A percentile compares a stretch with the other conserved stretches of the same genome.
phyloP scores from a whole-genome alignment of 2,113 vertebrate genomes.

The Ornithorhynchus anatinus region DNA sequence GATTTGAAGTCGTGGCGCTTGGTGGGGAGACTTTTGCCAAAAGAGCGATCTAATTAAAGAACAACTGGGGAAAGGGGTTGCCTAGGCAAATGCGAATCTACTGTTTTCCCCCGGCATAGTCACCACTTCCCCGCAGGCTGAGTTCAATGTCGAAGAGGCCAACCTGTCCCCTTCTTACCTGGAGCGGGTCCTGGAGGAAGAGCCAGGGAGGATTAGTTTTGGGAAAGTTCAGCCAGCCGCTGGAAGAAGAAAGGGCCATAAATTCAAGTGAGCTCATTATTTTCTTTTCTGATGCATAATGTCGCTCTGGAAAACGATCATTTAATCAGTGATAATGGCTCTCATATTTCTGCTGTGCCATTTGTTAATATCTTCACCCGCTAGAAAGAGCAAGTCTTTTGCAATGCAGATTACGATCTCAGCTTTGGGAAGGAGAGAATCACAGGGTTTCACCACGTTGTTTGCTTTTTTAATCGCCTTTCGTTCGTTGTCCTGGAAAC shows the following conservation, averaged over 20 bases:
- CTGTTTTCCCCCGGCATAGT: neutral
- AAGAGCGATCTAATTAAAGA: neutral
- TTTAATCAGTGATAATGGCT: slow-evolving; percentile 57
- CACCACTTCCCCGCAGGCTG: neutral
- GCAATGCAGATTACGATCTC: slow-evolving; percentile 23
- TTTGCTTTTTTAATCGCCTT: neutral
- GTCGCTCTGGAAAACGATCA: slow-evolving; percentile 40
- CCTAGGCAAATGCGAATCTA: neutral
- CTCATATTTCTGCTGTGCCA: slow-evolving; percentile 31
- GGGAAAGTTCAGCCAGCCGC: neutral
- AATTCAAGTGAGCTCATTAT: slow-evolving; percentile 47
- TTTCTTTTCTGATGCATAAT: slow-evolving; percentile 46
- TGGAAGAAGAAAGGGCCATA: slow-evolving; percentile 19
- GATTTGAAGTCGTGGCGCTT: too few species aligned
- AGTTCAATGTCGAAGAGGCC: too few species aligned
- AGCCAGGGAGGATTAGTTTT: neutral
- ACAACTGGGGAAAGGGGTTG: neutral
- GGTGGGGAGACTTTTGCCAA: too few species aligned
- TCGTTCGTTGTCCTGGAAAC: neutral
- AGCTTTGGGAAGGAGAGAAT: neutral
- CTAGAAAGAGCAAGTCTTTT: slow-evolving; percentile 9
- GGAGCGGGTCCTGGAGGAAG: neutral
- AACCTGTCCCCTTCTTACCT: slow-evolving; percentile 5
- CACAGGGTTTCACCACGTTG: neutral
- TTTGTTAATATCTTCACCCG: slow-evolving; percentile 27